phyloP scores from a whole-genome alignment of 1,140 invertebrate genomes.

The Zaprionus lachaisei region DNA sequence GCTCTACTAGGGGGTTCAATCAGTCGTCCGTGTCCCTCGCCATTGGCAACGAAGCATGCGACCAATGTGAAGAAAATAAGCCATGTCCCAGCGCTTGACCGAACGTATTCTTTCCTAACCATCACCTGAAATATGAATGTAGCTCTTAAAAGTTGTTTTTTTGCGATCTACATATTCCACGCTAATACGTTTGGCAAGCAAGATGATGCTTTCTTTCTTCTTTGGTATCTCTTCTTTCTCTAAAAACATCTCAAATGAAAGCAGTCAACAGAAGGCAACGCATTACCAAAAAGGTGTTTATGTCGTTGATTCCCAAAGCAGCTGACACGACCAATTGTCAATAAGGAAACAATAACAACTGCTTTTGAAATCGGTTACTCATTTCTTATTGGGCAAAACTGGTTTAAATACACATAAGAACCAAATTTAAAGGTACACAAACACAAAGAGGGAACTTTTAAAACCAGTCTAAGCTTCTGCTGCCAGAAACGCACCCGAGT shows the following conservation, averaged over 20 bases:
- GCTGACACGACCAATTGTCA: background rate
- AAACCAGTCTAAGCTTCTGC: background rate
- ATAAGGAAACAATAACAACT: slow-evolving; percentile 6
- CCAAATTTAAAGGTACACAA: background rate
- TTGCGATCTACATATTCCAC: background rate
- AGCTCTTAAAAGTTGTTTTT: background rate
- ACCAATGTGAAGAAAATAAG: slow-evolving; percentile 9
- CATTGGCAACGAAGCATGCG: slow-evolving; percentile 11
- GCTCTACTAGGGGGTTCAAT: slow-evolving; percentile 94
- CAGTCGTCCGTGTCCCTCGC: slow-evolving; percentile 89
- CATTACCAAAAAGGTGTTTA: background rate
- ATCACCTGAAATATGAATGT: slow-evolving; percentile 22
- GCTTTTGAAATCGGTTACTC: background rate
- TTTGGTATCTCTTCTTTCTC: background rate
- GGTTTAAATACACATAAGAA: slow-evolving; percentile 5
- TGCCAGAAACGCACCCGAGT: background rate
- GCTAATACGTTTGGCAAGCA: background rate
- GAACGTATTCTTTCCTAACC: background rate
- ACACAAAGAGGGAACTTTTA: background rate
- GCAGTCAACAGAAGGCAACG: background rate
- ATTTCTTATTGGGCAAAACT: background rate
- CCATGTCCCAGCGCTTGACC: background rate
- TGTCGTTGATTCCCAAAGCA: background rate
- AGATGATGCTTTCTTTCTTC: background rate
- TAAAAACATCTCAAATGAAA: slow-evolving; percentile 6